Evolutionary conservation across 2,113 vertebrate genomes (phyloP), one percentile per base, ranked within the genome.

Genomic region (Myotis lucifugus): DNA sequence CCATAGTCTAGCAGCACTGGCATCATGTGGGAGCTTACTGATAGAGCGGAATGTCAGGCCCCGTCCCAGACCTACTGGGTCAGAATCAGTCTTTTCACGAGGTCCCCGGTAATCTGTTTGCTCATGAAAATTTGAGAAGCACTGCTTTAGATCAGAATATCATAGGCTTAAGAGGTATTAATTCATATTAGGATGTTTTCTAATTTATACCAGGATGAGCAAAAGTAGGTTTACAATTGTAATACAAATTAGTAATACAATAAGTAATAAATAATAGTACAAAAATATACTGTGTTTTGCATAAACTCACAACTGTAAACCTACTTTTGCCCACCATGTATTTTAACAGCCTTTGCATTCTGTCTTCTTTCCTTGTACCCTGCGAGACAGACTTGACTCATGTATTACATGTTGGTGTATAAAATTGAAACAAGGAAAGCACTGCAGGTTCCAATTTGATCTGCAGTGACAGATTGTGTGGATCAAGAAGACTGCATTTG

Each of bases 401-500:
- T 94, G 70, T 76, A 91, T 91, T 83, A 46, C 67, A 40, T 83
- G 87, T 94, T 67, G 59, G 79, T 91, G 4, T 73, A 0, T 37
- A 27, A 79, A 85, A 96, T 61, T 76, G 61, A 87, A 79, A 61
- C 9, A 91, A 78, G 86, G 56, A 93, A 94, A 95, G 34, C 91
- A 93, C 88, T 88, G 23, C 21, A 84, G 77, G 78, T 94, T 97
- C 34, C 78, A 92, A 37, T 86, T 92, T 96, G 85, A 95, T 94
- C 91, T 72, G 74, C 85, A 95, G 72, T 95, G 95, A 94, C 92
- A 97, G 96, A 88, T 61, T 96, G 61, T 96, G 52, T 96, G 95
- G 92, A 95, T 97, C 95, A 92, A 87, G 87, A 89, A 97, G 93
- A 97, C 82, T 61, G 67, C 92, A 95, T 96, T 78, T 98, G 97